Evolutionary conservation across 30 jellyfish, hydroid and myxozoan species (phyloP).

Genomic region (Hydractinia symbiolongicarpus): DNA sequence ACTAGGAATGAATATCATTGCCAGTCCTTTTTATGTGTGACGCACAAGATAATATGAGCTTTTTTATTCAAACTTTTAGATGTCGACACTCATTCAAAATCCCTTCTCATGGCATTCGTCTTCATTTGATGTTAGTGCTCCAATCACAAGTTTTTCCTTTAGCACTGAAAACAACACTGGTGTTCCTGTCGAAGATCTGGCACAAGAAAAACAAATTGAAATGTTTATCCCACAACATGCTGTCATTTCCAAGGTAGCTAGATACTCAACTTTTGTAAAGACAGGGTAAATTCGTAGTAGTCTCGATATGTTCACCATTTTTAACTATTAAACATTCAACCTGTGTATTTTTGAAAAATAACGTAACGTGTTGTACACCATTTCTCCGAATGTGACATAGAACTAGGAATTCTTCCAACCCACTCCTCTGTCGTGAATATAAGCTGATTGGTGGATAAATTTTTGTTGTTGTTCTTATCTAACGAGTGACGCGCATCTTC

Average conservation of each 20-base stretch:
- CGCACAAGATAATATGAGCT: not conserved
- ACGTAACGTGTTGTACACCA: too few species aligned
- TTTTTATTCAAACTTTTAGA: not conserved
- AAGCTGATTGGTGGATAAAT: too few species aligned
- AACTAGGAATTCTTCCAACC: too few species aligned
- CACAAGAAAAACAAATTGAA: not conserved
- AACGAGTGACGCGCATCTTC: too few species aligned
- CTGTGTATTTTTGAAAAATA: not conserved
- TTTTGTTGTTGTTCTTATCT: too few species aligned
- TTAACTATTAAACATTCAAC: not conserved
- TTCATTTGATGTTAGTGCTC: conserved; percentile 16
- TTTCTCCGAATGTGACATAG: too few species aligned
- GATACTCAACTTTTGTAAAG: not conserved
- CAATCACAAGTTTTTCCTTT: not conserved
- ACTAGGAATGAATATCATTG: not conserved
- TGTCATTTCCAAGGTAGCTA: not conserved
- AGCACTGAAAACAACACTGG: not conserved
- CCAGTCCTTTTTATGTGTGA: too few species aligned
- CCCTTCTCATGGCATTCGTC: conserved; percentile 25
- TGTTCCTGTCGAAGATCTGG: not conserved
- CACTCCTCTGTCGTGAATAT: too few species aligned
- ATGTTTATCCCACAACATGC: conserved; percentile 17
- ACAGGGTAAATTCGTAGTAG: not conserved
- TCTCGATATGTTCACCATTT: not conserved
- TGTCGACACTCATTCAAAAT: conserved; percentile 12